Evolutionary conservation across 2,797 vertebrate genomes (phyloP).

Genomic region (Tokudaia tokunoshimensis): DNA sequence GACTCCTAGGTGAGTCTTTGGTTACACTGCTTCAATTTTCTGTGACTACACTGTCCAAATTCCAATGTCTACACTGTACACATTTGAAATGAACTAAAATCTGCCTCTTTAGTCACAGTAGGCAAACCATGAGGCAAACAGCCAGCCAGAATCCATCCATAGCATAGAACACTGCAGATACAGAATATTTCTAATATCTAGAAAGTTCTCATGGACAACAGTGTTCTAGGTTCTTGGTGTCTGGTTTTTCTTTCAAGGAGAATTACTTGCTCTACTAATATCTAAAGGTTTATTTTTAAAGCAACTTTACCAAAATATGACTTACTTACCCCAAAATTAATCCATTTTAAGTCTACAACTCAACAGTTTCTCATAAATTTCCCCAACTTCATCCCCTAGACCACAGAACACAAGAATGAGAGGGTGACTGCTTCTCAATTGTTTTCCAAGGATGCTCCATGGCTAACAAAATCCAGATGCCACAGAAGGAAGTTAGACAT

Average conservation of each 20-base stretch:
- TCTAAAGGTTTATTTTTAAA: not conserved
- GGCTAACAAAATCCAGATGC: not conserved
- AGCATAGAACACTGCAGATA: not conserved
- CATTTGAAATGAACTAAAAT: slow-evolving; percentile 9
- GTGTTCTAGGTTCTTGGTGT: not conserved
- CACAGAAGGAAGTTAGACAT: not conserved
- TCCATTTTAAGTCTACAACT: not conserved
- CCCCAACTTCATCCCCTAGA: slow-evolving; percentile 8
- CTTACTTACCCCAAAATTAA: not conserved
- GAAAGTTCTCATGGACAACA: not conserved
- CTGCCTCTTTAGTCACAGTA: not conserved
- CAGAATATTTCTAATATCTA: not conserved
- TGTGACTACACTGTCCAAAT: not conserved
- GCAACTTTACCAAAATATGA: not conserved
- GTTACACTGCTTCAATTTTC: not conserved
- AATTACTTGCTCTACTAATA: slow-evolving; percentile 7
- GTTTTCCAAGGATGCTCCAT: not conserved
- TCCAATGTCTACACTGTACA: not conserved
- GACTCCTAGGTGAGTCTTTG: not conserved
- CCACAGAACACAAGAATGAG: slow-evolving; percentile 19
- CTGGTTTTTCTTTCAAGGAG: slow-evolving; percentile 11
- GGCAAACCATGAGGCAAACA: not conserved
- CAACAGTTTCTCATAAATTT: not conserved
- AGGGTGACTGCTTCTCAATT: not conserved
- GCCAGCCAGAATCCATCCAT: not conserved